Evolutionary conservation across 2,113 vertebrate genomes (phyloP).

Genomic region (Gymnocephalus cernua): DNA sequence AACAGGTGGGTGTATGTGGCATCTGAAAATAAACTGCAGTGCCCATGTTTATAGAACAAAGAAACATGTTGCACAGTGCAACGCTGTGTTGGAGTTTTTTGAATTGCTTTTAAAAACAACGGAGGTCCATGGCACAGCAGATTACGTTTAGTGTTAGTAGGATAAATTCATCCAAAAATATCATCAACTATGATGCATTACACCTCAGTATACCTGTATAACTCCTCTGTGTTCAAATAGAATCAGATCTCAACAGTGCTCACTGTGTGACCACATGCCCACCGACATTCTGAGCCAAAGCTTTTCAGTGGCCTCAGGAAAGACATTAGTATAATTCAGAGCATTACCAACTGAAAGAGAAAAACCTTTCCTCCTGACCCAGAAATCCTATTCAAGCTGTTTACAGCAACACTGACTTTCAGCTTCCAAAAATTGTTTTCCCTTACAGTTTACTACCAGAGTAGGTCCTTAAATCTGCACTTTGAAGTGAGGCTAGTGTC

Average conservation of each 20-base stretch:
- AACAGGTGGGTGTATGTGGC: neutral
- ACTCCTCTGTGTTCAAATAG: constrained; percentile 5
- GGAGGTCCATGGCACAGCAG: neutral
- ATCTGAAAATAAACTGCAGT: neutral
- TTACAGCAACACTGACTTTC: constrained; percentile 39
- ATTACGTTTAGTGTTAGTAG: neutral
- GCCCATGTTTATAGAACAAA: neutral
- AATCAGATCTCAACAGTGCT: neutral
- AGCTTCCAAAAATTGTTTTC: constrained; percentile 50
- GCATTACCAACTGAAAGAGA: constrained; percentile 39
- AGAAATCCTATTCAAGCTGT: constrained; percentile 52
- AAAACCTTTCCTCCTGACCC: constrained; percentile 39
- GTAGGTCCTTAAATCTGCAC: constrained; percentile 61
- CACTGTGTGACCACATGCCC: constrained; percentile 14
- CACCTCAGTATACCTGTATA: constrained; percentile 1
- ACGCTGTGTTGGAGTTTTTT: neutral
- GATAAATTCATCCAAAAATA: neutral
- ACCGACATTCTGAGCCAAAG: constrained; percentile 4
- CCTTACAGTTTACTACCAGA: constrained; percentile 28
- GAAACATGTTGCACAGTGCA: neutral
- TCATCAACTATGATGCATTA: neutral
- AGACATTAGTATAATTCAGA: constrained; percentile 42
- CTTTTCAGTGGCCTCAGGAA: constrained; percentile 31
- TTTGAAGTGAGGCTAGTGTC: constrained; percentile 70
- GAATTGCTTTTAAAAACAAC: neutral